Evolutionary conservation across 2,113 vertebrate species (phyloP).

Genomic region (Tautogolabrus adspersus): DNA sequence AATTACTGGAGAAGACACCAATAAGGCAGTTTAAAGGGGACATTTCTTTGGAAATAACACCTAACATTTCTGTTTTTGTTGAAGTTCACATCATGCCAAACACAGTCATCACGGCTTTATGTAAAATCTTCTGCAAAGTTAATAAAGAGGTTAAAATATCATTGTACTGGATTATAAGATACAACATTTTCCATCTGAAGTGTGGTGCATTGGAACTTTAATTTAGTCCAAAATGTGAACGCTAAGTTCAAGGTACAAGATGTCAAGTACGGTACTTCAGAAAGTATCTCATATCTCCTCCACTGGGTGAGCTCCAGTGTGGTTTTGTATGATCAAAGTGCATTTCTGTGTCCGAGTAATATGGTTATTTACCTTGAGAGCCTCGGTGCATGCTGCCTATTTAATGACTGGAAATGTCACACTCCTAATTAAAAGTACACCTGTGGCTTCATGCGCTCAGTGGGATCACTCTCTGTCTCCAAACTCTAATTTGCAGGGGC

Average conservation of each 20-base stretch:
- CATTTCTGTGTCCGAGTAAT: conserved; percentile 22
- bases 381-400: conserved; percentile 19
- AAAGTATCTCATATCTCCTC: not conserved
- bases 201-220: not conserved
- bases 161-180: not conserved
- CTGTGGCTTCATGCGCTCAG: conserved; percentile 59
- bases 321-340: conserved; percentile 17
- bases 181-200: not conserved
- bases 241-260: not conserved
- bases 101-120: not conserved
- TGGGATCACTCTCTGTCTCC: conserved; percentile 54
- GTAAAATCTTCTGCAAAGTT: not conserved
- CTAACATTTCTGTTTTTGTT: too few species aligned
- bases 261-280: not conserved
- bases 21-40: too few species aligned
- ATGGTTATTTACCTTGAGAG: conserved; percentile 57
- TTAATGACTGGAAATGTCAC: conserved; percentile 63
- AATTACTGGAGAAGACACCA: too few species aligned
- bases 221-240: not conserved
- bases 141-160: not conserved
- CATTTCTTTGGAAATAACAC: too few species aligned
- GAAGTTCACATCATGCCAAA: not conserved
- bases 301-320: not conserved
- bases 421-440: conserved; percentile 72
- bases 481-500: conserved; percentile 51